Base-by-base conservation (phyloP, 2,797 vertebrate species). In the Acrocephalus scirpaceus region DNA sequence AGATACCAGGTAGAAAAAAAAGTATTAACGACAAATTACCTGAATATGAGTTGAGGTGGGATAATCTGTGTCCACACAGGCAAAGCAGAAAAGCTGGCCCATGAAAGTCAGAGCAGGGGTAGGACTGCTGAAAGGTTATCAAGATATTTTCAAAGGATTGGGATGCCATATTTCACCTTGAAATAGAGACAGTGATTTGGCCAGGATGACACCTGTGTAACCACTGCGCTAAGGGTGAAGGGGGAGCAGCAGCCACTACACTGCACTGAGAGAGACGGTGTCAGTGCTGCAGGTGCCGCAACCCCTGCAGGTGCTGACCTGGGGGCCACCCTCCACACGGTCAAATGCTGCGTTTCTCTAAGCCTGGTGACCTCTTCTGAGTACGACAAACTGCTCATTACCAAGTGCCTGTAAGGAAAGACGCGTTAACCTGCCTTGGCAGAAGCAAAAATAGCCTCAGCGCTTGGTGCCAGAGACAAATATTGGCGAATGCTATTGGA, bases 371-470 rank as follows among this genome's bases (percentile, higher is more conserved):
- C 76, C 83, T 91, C 67, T 29, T 66, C 51, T 0, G 25, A 66
- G 82, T 23, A 67, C 3, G 0, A 78, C 74, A 90, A 92, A 88
- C 44, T 79, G 71, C 88, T 93, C 61, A 6, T 76, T 79, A 88
- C 88, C 53, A 19, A 93, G 86, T 21, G 60, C 77, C 76, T 74
- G 70, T 51, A 82, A 86, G 0, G 20, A 93, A 85, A 82, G 83
- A 51, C 23, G 3, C 2, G 6, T 44, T 90, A 96, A 73, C 93
- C 77, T 30, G 5, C 74, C 64, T 90, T 91, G 83, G 82, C 86
- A 90, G 88, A 40, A 87, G 86, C 67, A 96, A 96, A 96, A 96
- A 97, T 96, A 97, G 57, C 83, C 80, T 81, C 80, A 48, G 64
- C 0, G 0, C 74, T 61, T 44, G 64, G 20, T 96, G 93, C 95